Evolutionary conservation across 1,140 invertebrate genomes (phyloP).

Genomic region (Heliconius eleuchia): DNA sequence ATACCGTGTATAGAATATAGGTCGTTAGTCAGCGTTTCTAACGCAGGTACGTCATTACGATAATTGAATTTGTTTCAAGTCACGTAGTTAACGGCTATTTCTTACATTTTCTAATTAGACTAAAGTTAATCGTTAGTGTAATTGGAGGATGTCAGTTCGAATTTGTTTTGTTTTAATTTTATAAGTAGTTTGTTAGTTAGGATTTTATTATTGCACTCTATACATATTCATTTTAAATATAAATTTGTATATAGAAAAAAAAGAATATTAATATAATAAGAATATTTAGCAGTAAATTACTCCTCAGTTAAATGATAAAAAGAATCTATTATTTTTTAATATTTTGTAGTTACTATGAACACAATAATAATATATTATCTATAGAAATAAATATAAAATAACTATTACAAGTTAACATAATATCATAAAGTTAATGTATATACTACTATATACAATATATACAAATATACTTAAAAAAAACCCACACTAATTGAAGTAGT

Average conservation of each 20-base stretch:
- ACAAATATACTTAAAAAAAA: not conserved
- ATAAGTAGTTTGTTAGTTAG: not conserved
- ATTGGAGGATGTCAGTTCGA: slow-evolving; percentile 1
- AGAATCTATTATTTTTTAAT: too few relatives aligned
- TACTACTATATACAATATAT: not conserved
- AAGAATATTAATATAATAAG: too few relatives aligned
- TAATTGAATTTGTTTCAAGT: not conserved
- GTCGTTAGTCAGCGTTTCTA: slow-evolving; percentile 1
- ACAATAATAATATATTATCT: too few relatives aligned
- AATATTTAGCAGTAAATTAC: too few relatives aligned
- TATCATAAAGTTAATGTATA: too few relatives aligned
- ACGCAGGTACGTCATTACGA: not conserved
- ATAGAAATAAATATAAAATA: too few relatives aligned
- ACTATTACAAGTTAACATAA: too few relatives aligned
- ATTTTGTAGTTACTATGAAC: too few relatives aligned
- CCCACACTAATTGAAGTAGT: not conserved
- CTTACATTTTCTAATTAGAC: not conserved
- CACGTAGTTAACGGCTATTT: slow-evolving; percentile 5
- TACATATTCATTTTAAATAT: too few relatives aligned
- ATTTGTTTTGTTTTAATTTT: not conserved
- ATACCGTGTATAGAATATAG: not conserved
- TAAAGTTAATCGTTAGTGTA: not conserved
- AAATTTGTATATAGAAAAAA: too few relatives aligned
- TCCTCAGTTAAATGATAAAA: too few relatives aligned
- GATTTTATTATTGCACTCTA: too few relatives aligned